Evolutionary conservation across 2,797 vertebrate species (phyloP), one percentile per base, ranked within the genome.

Genomic region (Chaunax sp.): DNA sequence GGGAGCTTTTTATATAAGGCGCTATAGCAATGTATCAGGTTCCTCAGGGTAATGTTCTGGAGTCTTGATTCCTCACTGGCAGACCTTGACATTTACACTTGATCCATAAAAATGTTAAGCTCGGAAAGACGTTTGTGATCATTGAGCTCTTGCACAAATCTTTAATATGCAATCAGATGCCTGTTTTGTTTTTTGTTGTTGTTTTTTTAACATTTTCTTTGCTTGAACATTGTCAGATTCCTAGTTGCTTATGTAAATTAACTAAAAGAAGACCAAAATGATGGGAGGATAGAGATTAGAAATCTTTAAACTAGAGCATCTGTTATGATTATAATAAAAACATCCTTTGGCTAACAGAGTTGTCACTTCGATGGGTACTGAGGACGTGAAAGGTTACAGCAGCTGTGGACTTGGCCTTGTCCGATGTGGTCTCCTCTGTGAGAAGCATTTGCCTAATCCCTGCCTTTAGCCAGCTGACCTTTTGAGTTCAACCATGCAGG

Each of bases 401-500:
- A 61, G 67, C 80, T 81, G 78, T 33, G 26, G 61, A 65, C 63
- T 66, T 56, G 50, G 52, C 50, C 52, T 28, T 59, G 65, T 69
- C 64, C 46, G 35, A 4, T 64, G 45, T 44, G 73, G 61, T 69
- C 53, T 69, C 23, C 40, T 69, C 30, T 35, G 6, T 73, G 57
- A 83, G 70, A 75, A 26, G n/a, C 28, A 45, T 86, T 85, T 64
- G 55, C 78, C 61, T 80, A 77, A 87, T 80, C 61, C 52, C 63
- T 72, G 69, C 84, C 74, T 72, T 71, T 13, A 63, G 72, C 64
- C 65, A 54, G 33, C 50, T 83, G 83, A 80, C 81, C 82, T 81
- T 85, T 74, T 35, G 50, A 72, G 65, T 72, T 59, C 62, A 57
- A 69, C 56, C 66, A 66, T 3, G 5, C 50, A 16, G 59, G 25